Evolutionary conservation across 2,888 invertebrate genomes (phyloP).

Genomic region (Cephus sareptanus): DNA sequence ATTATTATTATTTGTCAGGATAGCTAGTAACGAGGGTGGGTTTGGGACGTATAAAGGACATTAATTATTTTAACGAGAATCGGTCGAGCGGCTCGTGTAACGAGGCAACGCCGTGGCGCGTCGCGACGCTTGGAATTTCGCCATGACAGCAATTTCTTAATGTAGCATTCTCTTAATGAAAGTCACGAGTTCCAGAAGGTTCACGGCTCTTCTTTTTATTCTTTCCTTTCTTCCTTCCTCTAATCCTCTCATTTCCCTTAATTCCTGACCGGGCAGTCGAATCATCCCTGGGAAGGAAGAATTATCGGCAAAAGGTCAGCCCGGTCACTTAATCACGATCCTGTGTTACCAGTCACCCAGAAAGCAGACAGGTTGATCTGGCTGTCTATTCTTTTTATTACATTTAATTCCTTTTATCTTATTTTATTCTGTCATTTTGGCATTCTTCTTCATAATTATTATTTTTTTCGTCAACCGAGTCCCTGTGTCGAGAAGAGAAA

Average conservation of each 20-base stretch:
- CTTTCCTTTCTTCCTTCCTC: not conserved
- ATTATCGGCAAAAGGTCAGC: not conserved
- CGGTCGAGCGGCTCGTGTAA: not conserved
- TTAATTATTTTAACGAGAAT: slow-evolving; percentile 4
- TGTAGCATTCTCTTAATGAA: slow-evolving; percentile 5
- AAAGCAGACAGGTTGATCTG: not conserved
- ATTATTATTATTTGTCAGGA: not conserved
- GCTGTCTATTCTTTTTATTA: not conserved
- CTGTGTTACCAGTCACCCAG: not conserved
- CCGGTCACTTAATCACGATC: not conserved
- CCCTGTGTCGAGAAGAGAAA: too few species aligned
- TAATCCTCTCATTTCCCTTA: not conserved
- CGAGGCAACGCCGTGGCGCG: not conserved
- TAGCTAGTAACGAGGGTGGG: not conserved
- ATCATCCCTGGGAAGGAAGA: not conserved
- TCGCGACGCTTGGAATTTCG: slow-evolving; percentile 1
- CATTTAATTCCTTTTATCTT: not conserved
- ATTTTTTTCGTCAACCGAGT: not conserved
- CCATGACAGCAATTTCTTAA: slow-evolving; percentile 5
- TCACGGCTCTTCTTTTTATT: not conserved
- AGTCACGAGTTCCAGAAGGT: not conserved
- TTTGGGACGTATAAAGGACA: not conserved
- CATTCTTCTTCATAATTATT: not conserved
- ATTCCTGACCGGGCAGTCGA: not conserved
- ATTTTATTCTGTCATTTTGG: not conserved